Evolutionary conservation across 2,797 vertebrate species (phyloP).

Genomic region (Cottoperca gobio): DNA sequence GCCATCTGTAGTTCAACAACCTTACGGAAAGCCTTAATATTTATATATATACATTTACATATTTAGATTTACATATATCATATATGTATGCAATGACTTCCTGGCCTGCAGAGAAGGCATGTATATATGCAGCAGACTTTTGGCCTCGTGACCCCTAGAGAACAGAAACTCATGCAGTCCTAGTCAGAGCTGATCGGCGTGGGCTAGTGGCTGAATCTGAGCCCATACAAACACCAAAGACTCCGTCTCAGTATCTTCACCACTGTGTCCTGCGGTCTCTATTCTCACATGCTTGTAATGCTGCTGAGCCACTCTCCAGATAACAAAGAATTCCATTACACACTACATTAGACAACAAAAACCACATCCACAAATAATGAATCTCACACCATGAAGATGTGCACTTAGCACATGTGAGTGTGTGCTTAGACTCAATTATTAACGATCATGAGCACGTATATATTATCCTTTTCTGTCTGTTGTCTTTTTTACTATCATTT

Average conservation of each 20-base stretch:
- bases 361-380: slow-evolving; percentile 71
- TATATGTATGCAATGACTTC: slow-evolving; percentile 2
- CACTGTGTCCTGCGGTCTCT: slow-evolving; percentile 35
- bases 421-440: slow-evolving; percentile 52
- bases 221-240: slow-evolving; percentile 30
- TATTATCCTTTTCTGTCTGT: not conserved
- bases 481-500: slow-evolving; percentile 15
- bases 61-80: too few relatives aligned
- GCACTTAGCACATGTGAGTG: slow-evolving; percentile 56
- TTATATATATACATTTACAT: too few relatives aligned
- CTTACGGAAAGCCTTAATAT: not conserved
- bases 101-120: not conserved
- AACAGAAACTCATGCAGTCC: slow-evolving; percentile 23
- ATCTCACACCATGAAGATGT: slow-evolving; percentile 59
- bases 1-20: not conserved
- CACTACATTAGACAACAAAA: slow-evolving; percentile 78
- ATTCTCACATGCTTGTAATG: slow-evolving; percentile 49
- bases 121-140: slow-evolving; percentile 34
- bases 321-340: slow-evolving; percentile 76
- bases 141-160: slow-evolving; percentile 49
- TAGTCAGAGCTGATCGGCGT: slow-evolving; percentile 34
- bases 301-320: slow-evolving; percentile 59
- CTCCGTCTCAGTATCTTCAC: slow-evolving; percentile 21
- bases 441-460: slow-evolving; percentile 26
- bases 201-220: slow-evolving; percentile 46